Evolutionary conservation across 1,140 invertebrate genomes (phyloP).

Genomic region (Drosophila mauritiana): DNA sequence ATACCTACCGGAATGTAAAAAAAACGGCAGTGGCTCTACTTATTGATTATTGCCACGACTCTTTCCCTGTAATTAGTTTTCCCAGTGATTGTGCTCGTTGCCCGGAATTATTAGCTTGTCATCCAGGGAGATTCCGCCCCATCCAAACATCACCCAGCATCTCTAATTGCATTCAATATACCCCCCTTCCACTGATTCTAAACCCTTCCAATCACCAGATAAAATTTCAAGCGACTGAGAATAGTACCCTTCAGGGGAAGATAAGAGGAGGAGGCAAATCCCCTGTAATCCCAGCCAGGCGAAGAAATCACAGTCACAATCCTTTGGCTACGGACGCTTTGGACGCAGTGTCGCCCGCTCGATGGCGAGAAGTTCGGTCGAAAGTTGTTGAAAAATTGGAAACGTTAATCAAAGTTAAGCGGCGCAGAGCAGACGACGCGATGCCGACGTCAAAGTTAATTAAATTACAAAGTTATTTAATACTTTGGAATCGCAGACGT

Average conservation of each 20-base stretch:
- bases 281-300: constrained; percentile 68
- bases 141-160: background rate
- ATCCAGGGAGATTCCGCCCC: constrained; percentile 9
- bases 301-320: constrained; percentile 66
- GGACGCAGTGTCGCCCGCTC: constrained; percentile 20
- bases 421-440: constrained; percentile 51
- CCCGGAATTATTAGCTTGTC: constrained; percentile 39
- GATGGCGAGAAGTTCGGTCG: constrained; percentile 56
- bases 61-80: background rate
- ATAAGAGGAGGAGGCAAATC: constrained; percentile 44
- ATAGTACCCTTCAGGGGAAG: constrained; percentile 11
- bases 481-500: constrained; percentile 72
- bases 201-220: constrained; percentile 10
- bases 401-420: constrained; percentile 84
- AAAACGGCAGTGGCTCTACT: background rate
- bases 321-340: constrained; percentile 41
- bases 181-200: background rate
- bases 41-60: background rate
- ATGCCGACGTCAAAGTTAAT: constrained; percentile 78
- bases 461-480: constrained; percentile 84
- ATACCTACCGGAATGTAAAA: background rate
- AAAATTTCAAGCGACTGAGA: constrained; percentile 46
- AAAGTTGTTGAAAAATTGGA: constrained; percentile 82
- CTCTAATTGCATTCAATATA: constrained; percentile 36
- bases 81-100: constrained; percentile 16